Evolutionary conservation across 2,797 vertebrate genomes (phyloP), one percentile per base, ranked within the genome.

Genomic region (Oophaga sylvatica): DNA sequence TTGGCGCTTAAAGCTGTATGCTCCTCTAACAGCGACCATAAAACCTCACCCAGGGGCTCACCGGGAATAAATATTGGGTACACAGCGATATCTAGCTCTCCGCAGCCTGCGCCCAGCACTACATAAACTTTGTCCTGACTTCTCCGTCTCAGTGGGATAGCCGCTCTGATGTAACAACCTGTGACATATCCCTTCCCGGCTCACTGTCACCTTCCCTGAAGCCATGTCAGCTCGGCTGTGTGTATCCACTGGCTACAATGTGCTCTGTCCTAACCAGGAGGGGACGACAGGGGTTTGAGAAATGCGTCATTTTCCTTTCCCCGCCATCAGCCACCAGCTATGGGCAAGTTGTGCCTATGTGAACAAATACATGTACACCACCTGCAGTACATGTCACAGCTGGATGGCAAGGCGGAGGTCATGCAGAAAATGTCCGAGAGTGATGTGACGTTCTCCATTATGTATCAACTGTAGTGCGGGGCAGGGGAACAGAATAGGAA

Each of bases 61-160:
- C 79, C 79, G 68, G 65, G 68, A 65, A 79, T 79, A 73, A 85
- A 85, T 79, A 31, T 56, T 9, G 63, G 76, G 78, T 26, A 80
- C 57, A 70, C 62, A 78, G 6, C n/a, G 29, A 68, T 76, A 65
- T 48, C 12, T 56, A 20, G 41, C 26, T 57, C 48, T 83, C 35
- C 80, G 35, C 53, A 48, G 68, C 26, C 70, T 53, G 26, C 26
- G 78, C n/a, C 45, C 48, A 68, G 20, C 5, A 65, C 45, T 3
- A 29, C 26, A 71, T 85, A 84, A 88, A 92, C 88, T 80, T 87
- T 89, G 79, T 87, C 90, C 90, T 90, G 76, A 90, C 94, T 95
- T 94, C 93, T 93, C 93, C 93, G 92, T 92, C 77, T 88, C 90
- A 87, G 86, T 90, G 91, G 92, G 91, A 94, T 92, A 93, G 94